phyloP scores from a whole-genome alignment of 2,797 vertebrate genomes.

The Podarcis siculus region DNA sequence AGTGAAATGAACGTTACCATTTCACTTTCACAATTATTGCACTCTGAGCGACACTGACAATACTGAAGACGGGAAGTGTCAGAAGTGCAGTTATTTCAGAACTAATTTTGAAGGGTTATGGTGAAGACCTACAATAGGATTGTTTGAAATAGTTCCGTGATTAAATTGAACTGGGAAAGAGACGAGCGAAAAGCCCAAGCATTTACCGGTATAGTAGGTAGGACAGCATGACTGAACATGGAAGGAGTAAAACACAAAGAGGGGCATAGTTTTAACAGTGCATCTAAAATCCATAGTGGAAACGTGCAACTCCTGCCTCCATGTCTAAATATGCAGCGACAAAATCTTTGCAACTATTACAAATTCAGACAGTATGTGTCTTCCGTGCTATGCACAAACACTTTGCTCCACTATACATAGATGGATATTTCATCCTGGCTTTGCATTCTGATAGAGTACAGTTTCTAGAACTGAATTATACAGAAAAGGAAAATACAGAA shows the following conservation, averaged over 20 bases:
- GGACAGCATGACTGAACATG: neutral
- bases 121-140: neutral
- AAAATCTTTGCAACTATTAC: neutral
- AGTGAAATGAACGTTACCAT: slow-evolving; percentile 44
- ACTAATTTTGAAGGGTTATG: neutral
- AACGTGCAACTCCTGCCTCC: neutral
- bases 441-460: slow-evolving; percentile 6
- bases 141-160: neutral
- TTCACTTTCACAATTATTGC: slow-evolving; percentile 25
- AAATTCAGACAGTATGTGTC: neutral
- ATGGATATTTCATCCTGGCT: slow-evolving; percentile 23
- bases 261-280: neutral
- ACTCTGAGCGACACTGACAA: slow-evolving; percentile 28
- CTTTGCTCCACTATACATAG: slow-evolving; percentile 31
- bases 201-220: neutral
- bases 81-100: slow-evolving; percentile 44
- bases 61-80: slow-evolving; percentile 13
- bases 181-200: slow-evolving; percentile 4
- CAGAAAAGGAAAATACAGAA: slow-evolving; percentile 28
- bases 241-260: neutral
- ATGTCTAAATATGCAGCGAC: neutral
- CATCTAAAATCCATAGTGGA: neutral
- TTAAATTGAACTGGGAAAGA: neutral
- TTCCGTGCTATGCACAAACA: slow-evolving; percentile 46
- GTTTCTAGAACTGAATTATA: slow-evolving; percentile 6